A percentile compares a stretch with the other conserved stretches of the same genome.
phyloP scores from a whole-genome alignment of 2,797 vertebrate genomes.

The Melanotaenia pygmaea region DNA sequence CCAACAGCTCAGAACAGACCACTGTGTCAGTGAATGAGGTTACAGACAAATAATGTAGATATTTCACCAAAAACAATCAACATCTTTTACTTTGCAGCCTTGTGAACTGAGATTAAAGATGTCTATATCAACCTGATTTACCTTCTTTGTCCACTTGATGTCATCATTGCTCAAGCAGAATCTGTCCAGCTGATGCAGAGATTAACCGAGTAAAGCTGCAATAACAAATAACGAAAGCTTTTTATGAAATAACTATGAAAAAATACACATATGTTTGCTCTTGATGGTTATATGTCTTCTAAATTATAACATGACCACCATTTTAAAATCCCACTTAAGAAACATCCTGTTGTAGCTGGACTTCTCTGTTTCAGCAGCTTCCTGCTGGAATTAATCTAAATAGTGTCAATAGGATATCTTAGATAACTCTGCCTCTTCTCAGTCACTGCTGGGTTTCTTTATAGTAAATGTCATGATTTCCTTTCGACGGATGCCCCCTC shows the following conservation, averaged over 20 bases:
- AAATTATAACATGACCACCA: no score
- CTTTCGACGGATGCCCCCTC: constrained; percentile 50
- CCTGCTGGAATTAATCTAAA: constrained; percentile 4
- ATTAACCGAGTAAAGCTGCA: no score
- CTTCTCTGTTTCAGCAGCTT: constrained; percentile 5
- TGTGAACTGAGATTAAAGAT: not conserved
- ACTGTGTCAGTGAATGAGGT: constrained; percentile 32
- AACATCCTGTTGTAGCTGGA: not conserved
- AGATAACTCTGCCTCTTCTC: constrained; percentile 21
- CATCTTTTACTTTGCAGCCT: not conserved
- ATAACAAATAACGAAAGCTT: no score
- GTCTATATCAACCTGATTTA: constrained; percentile 2
- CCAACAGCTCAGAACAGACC: constrained; percentile 29
- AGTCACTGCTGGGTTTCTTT: constrained; percentile 25
- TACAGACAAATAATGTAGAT: constrained; percentile 22
- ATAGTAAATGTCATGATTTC: constrained; percentile 45
- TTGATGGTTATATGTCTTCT: not conserved
- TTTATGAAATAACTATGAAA: no score
- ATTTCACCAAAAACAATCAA: not conserved
- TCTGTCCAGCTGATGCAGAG: not conserved
- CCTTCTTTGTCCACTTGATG: constrained; percentile 67
- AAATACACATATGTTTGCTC: not conserved
- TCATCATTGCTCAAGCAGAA: constrained; percentile 40
- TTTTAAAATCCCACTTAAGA: not conserved
- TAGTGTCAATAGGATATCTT: constrained; percentile 13